Evolutionary conservation across 2,113 vertebrate genomes (phyloP), one percentile per base, ranked within the genome.

Genomic region (Toxotes jaculatrix): DNA sequence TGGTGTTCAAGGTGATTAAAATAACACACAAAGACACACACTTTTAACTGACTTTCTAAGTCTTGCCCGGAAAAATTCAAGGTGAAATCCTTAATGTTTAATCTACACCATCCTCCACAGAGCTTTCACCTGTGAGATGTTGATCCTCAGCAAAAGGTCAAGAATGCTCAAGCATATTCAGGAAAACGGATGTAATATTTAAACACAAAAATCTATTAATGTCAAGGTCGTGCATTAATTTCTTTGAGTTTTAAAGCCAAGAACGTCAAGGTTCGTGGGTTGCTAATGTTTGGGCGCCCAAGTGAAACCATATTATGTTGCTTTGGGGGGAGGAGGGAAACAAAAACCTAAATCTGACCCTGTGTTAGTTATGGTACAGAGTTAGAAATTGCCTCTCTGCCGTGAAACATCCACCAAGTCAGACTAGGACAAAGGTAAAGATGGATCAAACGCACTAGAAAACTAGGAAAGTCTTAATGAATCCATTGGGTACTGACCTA

Each of bases 381-480:
- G 40, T 49, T 43, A 66, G 31, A 70, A 79, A 83, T 68, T 36
- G 53, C 55, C 45, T 64, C 42, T 79, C 69, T 67, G 47, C 65
- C 59, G 23, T 72, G 59, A 82, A 80, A 79, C 64, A 69, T 75
- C 60, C 53, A 36, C 40, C 21, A 32, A 65, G 69, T 59, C 55
- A 73, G 47, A 62, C 40, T 55, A 63, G 77, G 74, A 85, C 75
- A 77, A 77, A 85, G 61, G 79, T 75, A 74, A 67, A 89, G 75
- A 80, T 7, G 27, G 67, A 80, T 84, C 72, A 83, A 75, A 72
- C 32, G 4, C 12, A 3, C 38, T 38, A 60, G 19, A 82, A 86
- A 86, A 79, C 64, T 31, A 47, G 66, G 38, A 84, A 63, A 74
- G 84, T 83, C 79, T 77, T 87, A 90, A 90, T 87, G 85, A 91